Percentiles rank a stretch among this genome's conserved stretches.
Conservation (phyloP, 2,888 invertebrate genomes). For the Lasioglossum zephyrum region DNA sequence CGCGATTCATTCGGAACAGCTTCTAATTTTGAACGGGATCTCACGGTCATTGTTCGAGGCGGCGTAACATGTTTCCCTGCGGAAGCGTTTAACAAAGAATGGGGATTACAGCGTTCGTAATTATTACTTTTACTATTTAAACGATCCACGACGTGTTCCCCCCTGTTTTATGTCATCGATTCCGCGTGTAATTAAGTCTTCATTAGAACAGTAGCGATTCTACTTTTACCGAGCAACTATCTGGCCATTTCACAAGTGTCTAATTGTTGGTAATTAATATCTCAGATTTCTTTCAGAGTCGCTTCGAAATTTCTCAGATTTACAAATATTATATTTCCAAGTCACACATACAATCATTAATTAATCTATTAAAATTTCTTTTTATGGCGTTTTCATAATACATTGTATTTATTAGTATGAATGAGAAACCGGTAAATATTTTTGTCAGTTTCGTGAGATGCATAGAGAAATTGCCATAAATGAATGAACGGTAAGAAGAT, state of each 20-base stretch:
- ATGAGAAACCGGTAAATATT: too few species aligned
- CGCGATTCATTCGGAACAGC: neutral
- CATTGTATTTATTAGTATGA: too few species aligned
- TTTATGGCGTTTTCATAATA: too few species aligned
- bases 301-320: neutral
- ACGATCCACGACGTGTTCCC: neutral
- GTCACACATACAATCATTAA: too few species aligned
- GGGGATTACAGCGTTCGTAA: neutral
- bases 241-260: neutral
- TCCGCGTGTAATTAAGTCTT: neutral
- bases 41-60: neutral
- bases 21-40: neutral
- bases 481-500: neutral
- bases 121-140: conserved; percentile 25
- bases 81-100: conserved; percentile 17
- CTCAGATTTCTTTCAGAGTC: neutral
- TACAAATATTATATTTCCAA: too few species aligned
- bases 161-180: neutral
- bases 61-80: neutral
- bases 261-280: neutral
- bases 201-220: neutral
- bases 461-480: neutral
- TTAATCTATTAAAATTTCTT: too few species aligned
- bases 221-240: neutral
- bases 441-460: neutral